A percentile compares a stretch with the other conserved stretches of the same genome.
Evolutionary conservation across 2,888 invertebrate genomes (phyloP).

Genomic region (Apodemia hepburni): DNA sequence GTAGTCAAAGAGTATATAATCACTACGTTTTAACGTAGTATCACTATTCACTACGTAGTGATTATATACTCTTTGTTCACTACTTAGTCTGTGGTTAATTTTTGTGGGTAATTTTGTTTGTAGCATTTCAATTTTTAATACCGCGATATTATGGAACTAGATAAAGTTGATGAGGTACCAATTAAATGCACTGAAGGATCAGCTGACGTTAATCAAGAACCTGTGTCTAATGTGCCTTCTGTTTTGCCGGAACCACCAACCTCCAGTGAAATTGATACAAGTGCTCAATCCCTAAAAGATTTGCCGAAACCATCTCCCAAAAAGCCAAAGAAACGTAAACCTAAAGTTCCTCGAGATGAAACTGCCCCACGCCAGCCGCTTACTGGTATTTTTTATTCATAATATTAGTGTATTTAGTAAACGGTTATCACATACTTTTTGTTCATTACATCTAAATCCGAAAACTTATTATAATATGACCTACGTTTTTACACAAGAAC

Average conservation of each 20-base stretch:
- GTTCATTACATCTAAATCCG: too few relatives aligned
- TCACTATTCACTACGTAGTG: too few relatives aligned
- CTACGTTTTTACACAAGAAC: not conserved
- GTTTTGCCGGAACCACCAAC: conserved; percentile 24
- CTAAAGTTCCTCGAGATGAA: conserved; percentile 84
- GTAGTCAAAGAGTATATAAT: too few relatives aligned
- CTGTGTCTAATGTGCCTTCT: conserved; percentile 23
- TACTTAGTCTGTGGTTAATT: too few relatives aligned
- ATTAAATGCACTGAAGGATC: conserved; percentile 30
- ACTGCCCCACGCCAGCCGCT: conserved; percentile 87
- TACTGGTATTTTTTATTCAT: conserved; percentile 71
- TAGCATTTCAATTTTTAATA: too few relatives aligned
- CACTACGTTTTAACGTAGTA: too few relatives aligned
- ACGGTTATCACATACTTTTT: too few relatives aligned
- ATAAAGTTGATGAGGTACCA: conserved; percentile 27
- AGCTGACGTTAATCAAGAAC: conserved; percentile 28
- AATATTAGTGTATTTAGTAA: not conserved
- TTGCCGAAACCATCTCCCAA: conserved; percentile 57
- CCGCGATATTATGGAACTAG: conserved; percentile 28
- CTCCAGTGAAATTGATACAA: conserved; percentile 29
- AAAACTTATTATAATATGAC: not conserved
- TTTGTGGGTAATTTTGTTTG: too few relatives aligned
- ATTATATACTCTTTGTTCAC: too few relatives aligned
- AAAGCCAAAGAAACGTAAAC: conserved; percentile 83
- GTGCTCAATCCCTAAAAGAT: conserved; percentile 38